These are phyloP conservation scores for Holacanthus passer DNA, from an alignment of 2,113 vertebrate species.

Conservation along the genomic window DNA sequence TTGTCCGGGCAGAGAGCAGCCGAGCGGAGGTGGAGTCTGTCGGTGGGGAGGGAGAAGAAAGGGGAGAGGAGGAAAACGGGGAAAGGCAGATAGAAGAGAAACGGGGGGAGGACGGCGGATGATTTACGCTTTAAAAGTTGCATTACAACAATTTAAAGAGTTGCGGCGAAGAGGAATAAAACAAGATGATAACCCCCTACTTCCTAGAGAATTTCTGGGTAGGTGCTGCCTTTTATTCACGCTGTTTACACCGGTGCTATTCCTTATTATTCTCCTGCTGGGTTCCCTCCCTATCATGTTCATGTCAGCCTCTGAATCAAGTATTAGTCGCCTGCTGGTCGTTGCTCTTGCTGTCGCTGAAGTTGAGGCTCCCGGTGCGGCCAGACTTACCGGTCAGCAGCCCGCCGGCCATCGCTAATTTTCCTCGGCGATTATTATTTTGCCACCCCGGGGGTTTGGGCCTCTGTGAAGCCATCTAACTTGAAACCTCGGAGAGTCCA, in stretches of 20 bases:
- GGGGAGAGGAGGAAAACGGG: constrained; percentile 78
- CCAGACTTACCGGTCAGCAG: constrained; percentile 12
- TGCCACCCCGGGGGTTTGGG: constrained; percentile 80
- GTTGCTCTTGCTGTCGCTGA: neutral
- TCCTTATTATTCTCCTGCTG: constrained; percentile 41
- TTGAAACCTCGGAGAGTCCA: constrained; percentile 52
- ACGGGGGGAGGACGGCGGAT: constrained; percentile 78
- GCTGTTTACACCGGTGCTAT: constrained; percentile 66
- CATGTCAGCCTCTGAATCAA: constrained; percentile 52
- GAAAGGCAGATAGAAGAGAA: constrained; percentile 78
- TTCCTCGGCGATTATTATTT: constrained; percentile 73
- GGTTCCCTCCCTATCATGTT: constrained; percentile 51
- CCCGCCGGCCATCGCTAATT: constrained; percentile 47
- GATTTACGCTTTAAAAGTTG: constrained; percentile 69
- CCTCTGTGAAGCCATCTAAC: constrained; percentile 81
- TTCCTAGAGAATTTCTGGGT: constrained; percentile 96
- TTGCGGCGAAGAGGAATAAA: constrained; percentile 65
- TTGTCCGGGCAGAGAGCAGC: constrained; percentile 32
- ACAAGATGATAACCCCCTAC: constrained; percentile 92
- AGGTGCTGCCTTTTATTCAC: constrained; percentile 72
- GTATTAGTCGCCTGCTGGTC: neutral
- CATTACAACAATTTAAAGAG: constrained; percentile 48
- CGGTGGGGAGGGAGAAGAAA: constrained; percentile 82
- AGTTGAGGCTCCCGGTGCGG: constrained; percentile 2
- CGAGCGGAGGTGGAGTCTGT: constrained; percentile 84